phyloP scores from a whole-genome alignment of 2,113 vertebrate genomes.

The Ictalurus furcatus region DNA sequence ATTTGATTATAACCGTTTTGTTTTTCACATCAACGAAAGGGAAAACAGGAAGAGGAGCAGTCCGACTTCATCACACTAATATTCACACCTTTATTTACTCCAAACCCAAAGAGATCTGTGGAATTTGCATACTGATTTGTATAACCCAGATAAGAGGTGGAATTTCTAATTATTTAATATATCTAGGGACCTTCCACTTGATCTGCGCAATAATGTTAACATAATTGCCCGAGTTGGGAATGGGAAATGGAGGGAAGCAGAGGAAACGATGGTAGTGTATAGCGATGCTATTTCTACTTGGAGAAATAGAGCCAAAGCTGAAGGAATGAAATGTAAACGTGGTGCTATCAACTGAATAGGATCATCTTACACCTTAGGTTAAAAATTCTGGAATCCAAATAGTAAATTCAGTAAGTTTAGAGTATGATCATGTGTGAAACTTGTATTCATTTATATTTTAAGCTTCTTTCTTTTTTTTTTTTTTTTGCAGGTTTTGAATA shows the following conservation, averaged over 20 bases:
- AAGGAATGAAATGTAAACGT: conserved; percentile 24
- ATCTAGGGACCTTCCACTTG: conserved; percentile 77
- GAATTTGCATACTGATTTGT: conserved; percentile 80
- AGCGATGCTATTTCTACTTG: conserved; percentile 52
- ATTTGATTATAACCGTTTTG: conserved; percentile 70
- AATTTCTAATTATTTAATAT: conserved; percentile 82
- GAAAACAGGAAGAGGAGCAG: conserved; percentile 71
- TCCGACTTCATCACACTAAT: conserved; percentile 71
- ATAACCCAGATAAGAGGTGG: conserved; percentile 76
- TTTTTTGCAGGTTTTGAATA: neutral
- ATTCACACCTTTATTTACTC: conserved; percentile 80
- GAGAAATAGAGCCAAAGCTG: neutral
- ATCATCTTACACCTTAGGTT: neutral
- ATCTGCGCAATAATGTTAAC: conserved; percentile 82
- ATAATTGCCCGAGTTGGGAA: conserved; percentile 78
- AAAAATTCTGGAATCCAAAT: neutral
- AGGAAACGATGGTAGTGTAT: conserved; percentile 61
- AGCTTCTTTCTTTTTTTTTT: neutral
- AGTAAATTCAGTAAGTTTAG: neutral
- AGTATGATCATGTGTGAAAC: neutral
- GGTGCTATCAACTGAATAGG: neutral
- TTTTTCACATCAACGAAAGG: conserved; percentile 69
- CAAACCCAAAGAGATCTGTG: conserved; percentile 71
- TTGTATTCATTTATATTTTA: neutral
- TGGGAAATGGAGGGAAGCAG: conserved; percentile 61